Conservation (phyloP, 2,797 vertebrate species). For the Channa striata region DNA sequence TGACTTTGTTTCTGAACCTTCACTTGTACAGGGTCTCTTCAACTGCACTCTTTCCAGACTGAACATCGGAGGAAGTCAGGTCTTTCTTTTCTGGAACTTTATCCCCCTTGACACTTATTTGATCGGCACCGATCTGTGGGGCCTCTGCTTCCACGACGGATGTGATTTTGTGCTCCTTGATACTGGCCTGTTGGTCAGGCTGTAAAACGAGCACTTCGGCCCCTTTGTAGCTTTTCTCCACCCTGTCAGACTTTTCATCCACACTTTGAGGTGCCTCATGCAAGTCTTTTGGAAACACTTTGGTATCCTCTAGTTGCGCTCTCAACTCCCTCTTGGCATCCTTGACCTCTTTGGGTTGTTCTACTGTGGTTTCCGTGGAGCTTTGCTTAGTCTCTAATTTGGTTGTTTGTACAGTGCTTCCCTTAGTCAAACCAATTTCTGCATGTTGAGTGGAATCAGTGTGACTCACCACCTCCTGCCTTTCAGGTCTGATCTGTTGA, state of each 20-base stretch:
- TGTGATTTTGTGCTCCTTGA: neutral
- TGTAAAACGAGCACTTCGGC: neutral
- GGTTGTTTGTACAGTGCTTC: neutral
- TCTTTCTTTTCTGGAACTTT: neutral
- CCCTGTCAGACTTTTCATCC: neutral
- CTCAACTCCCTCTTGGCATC: neutral
- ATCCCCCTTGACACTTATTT: neutral
- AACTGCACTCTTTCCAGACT: neutral
- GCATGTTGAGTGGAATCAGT: neutral
- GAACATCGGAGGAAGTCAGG: neutral
- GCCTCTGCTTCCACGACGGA: neutral
- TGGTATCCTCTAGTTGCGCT: no score
- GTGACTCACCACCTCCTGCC: neutral
- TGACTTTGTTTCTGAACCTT: neutral
- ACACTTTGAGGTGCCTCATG: neutral
- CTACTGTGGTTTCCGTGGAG: neutral
- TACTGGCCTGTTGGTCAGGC: neutral
- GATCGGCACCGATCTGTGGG: neutral
- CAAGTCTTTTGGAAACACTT: neutral
- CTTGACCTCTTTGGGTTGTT: neutral
- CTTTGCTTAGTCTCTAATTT: neutral
- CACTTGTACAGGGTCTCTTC: neutral
- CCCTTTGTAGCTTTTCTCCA: neutral
- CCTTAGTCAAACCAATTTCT: conserved; percentile 7
- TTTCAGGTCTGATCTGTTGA: neutral